Percentiles rank a stretch among this genome's conserved stretches.
These are phyloP conservation scores for Tangara arthus DNA, from an alignment of 2,797 vertebrate species.

Conservation along the genomic window DNA sequence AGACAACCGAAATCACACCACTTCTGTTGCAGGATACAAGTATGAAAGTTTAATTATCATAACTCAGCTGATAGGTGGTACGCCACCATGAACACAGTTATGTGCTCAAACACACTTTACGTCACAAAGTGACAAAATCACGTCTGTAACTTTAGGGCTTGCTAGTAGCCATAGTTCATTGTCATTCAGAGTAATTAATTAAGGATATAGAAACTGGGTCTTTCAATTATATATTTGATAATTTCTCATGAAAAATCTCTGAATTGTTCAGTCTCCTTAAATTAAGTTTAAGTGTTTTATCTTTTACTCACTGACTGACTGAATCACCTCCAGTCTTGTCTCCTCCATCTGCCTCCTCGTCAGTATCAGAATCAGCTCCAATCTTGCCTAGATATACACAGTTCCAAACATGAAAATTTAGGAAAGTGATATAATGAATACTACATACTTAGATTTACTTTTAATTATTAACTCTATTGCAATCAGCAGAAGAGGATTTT, in stretches of 20 bases:
- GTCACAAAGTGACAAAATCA: not conserved
- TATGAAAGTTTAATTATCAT: not conserved
- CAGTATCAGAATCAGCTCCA: slow-evolving; percentile 77
- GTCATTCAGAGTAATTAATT: not conserved
- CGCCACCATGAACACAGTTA: not conserved
- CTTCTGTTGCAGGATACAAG: not conserved
- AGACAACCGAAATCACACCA: not conserved
- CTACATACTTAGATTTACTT: not conserved
- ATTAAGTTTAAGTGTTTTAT: not conserved
- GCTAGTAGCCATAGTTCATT: not conserved
- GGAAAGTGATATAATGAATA: not conserved
- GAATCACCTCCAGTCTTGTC: slow-evolving; percentile 70
- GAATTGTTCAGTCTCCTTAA: not conserved
- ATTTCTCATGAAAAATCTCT: not conserved
- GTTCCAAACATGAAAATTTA: slow-evolving; percentile 51
- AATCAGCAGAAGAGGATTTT: not conserved
- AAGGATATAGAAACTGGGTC: not conserved
- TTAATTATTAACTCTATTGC: not conserved
- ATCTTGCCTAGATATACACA: slow-evolving; percentile 82
- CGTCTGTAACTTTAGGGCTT: not conserved
- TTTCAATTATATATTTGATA: not conserved
- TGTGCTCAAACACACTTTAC: not conserved
- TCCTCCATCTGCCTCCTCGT: slow-evolving; percentile 72
- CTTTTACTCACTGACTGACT: slow-evolving; percentile 88
- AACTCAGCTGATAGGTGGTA: not conserved